Evolutionary conservation across 92 coral and sea anemone species (phyloP), one percentile per base, ranked within the genome.

Genomic region (Galaxea fascicularis): DNA sequence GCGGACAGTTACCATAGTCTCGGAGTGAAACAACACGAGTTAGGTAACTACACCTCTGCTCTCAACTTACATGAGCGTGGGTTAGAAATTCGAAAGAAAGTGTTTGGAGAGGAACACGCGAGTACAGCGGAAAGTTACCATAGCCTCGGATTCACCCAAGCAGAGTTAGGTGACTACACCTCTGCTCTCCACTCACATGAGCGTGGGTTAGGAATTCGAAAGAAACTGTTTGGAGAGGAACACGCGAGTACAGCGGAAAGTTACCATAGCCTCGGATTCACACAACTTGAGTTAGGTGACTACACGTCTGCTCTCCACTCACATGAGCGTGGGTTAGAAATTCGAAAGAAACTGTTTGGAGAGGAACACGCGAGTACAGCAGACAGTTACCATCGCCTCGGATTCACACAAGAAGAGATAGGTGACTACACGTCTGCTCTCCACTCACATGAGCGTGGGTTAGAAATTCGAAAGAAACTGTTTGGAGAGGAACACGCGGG

Each of bases 1-100:
- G 79, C 79, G 14, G n/a, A 41, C 26, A 13, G 24, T 30, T 74
- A 74, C 79, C 13, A 3, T 30, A 3, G 2, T 13, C 51, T 74
- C 52, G 79, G 79, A 18, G 68, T 41, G 1, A 35, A 4, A 74
- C 79, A 74, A 24, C 14, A 13, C 70, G 4, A 41, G 41, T 13
- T 74, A 59, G 69, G 18, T 22, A 73, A 76, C 41, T 52, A 56
- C 70, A 30, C 56, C 15, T 60, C 60, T 44, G 63, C 70, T 16
- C 18, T 62, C 10, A 4, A 78, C 21, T 63, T 51, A 0, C 10
- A 18, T 4, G 13, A 57, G 22, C 51, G 3, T 11, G 83, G 18
- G 28, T 60, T 78, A 62, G 83, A 78, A 8, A 45, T 78, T 17
- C 21, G 83, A n/a, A 26, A 28, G 30, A 18, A 78, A 39, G 28